Conservation (phyloP, 2,888 invertebrate species). For the Adineta ricciae region DNA sequence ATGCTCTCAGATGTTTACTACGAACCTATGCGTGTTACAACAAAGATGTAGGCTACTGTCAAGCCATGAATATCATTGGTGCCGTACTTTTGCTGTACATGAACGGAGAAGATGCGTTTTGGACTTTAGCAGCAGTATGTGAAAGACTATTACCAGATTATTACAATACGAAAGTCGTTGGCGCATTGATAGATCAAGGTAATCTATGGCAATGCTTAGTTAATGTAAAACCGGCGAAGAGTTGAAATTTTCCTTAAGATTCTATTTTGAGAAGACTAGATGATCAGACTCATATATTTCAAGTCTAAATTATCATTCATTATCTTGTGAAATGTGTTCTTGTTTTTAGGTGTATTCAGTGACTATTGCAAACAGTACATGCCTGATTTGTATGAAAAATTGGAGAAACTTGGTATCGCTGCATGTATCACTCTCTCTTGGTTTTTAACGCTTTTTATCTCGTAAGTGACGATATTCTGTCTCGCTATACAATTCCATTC, state of each 20-base stretch:
- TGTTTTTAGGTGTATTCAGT: conserved; percentile 67
- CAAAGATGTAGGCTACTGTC: conserved; percentile 74
- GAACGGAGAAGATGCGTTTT: conserved; percentile 94
- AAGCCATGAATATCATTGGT: conserved; percentile 97
- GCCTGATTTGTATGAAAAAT: conserved; percentile 72
- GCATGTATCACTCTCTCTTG: conserved; percentile 92
- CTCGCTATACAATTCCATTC: conserved; percentile 35
- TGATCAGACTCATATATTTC: too few relatives aligned
- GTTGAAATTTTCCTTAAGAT: too few relatives aligned
- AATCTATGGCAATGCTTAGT: background rate
- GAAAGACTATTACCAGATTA: conserved; percentile 91
- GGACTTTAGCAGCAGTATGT: conserved; percentile 85
- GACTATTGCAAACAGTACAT: conserved; percentile 75
- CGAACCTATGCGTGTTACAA: conserved; percentile 90
- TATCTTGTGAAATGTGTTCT: too few relatives aligned
- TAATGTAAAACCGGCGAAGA: background rate
- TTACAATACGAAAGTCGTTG: conserved; percentile 83
- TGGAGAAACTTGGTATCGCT: conserved; percentile 76
- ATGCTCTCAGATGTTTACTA: conserved; percentile 77
- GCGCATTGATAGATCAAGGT: conserved; percentile 74
- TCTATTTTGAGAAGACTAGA: too few relatives aligned
- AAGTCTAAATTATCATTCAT: too few relatives aligned
- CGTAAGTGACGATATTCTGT: conserved; percentile 53
- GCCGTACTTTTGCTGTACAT: conserved; percentile 87
- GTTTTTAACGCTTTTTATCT: conserved; percentile 83